Evolutionary conservation across 2,113 vertebrate species (phyloP).

Genomic region (Pitta sordida): DNA sequence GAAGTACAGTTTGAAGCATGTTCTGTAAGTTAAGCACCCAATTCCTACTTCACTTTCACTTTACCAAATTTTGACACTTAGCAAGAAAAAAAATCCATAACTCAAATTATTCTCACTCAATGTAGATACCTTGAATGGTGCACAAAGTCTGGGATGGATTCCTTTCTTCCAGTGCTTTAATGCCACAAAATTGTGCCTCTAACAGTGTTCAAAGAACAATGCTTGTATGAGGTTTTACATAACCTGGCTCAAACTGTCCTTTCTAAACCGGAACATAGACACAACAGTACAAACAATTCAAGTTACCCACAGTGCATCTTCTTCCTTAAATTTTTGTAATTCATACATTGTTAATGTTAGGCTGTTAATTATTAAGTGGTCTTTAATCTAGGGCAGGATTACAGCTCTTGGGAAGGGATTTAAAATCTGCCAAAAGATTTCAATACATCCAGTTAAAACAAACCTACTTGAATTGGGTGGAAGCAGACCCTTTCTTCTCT

Average conservation of each 20-base stretch:
- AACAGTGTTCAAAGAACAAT: background rate
- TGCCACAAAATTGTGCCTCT: background rate
- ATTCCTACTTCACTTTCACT: background rate
- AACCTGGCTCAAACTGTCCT: background rate
- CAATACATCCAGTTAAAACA: background rate
- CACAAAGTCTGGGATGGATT: background rate
- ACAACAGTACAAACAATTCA: background rate
- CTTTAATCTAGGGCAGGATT: background rate
- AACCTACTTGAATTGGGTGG: background rate
- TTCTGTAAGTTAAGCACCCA: background rate
- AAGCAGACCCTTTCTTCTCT: background rate
- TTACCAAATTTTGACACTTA: background rate
- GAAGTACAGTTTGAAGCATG: background rate
- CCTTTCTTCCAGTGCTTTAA: background rate
- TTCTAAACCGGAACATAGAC: background rate
- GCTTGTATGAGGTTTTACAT: background rate
- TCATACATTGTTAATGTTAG: background rate
- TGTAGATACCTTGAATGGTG: background rate
- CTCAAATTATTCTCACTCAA: background rate
- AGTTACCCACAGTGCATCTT: background rate
- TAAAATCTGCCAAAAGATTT: background rate
- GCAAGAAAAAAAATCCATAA: background rate
- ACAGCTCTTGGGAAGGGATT: background rate
- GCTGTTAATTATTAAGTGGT: background rate
- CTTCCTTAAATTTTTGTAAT: background rate